Evolutionary conservation across 2,888 invertebrate species (phyloP).

Genomic region (Tipula unca): DNA sequence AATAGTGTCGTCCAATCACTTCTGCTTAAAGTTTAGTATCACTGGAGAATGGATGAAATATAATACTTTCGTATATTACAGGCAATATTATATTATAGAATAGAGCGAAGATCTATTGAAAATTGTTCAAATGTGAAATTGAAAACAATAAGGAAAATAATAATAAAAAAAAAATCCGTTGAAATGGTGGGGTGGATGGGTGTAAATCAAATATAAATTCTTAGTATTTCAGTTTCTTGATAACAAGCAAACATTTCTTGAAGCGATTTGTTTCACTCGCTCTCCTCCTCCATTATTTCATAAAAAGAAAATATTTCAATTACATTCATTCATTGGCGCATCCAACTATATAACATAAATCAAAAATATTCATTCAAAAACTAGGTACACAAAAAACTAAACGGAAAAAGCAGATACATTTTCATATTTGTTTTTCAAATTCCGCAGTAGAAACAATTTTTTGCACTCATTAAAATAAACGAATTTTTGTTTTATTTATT

Average conservation of each 20-base stretch:
- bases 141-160: neutral
- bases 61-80: no score
- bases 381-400: no score
- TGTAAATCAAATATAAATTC: neutral
- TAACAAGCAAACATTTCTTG: neutral
- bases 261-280: neutral
- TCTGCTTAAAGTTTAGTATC: no score
- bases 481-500: neutral
- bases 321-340: neutral
- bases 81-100: neutral
- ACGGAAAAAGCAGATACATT: neutral
- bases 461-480: neutral
- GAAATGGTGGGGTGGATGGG: neutral
- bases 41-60: no score
- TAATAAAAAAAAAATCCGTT: neutral
- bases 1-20: no score
- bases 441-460: neutral
- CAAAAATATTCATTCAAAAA: neutral
- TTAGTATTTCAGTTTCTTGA: neutral
- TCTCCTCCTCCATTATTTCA: neutral
- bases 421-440: neutral
- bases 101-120: neutral
- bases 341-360: neutral
- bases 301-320: neutral
- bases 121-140: neutral